Percentiles rank a stretch among this genome's conserved stretches.
phyloP scores from a whole-genome alignment of 2,113 vertebrate genomes.

The Tragelaphus strepsiceros region DNA sequence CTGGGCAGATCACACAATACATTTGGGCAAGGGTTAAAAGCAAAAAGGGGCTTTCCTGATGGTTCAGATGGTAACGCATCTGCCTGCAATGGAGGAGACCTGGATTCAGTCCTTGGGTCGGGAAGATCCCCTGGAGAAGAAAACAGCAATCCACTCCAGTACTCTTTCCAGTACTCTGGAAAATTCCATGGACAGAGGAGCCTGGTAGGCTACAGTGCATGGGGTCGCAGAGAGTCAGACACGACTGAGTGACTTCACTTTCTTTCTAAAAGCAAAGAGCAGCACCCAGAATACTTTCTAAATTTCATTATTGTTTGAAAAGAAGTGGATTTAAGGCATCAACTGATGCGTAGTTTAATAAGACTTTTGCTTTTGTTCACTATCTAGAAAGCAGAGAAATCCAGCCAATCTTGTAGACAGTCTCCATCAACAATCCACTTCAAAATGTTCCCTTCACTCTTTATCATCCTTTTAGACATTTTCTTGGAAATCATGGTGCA shows the following conservation, averaged over 20 bases:
- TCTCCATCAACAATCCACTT: not conserved
- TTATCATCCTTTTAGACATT: not conserved
- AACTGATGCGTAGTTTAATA: not conserved
- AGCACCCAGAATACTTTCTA: not conserved
- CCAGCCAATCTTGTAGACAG: not conserved
- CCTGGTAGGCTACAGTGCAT: not conserved
- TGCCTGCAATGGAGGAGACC: not conserved
- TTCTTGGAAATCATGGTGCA: not conserved
- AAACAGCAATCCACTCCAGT: not conserved
- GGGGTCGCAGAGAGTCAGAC: not conserved
- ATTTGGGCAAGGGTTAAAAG: not conserved
- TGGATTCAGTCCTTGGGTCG: not conserved
- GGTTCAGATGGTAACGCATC: not conserved
- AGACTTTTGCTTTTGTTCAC: not conserved
- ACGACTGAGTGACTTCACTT: not conserved
- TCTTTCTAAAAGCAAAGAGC: not conserved
- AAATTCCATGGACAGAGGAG: fast-evolving
- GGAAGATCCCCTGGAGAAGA: not conserved
- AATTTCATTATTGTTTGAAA: not conserved
- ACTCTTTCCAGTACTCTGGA: not conserved
- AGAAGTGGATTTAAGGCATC: not conserved
- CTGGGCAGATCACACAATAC: not conserved
- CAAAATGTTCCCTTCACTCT: not conserved
- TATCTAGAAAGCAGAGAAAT: not conserved
- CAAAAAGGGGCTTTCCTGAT: not conserved